phyloP scores from a whole-genome alignment of 2,797 vertebrate species.

The Myripristis jacobus region DNA sequence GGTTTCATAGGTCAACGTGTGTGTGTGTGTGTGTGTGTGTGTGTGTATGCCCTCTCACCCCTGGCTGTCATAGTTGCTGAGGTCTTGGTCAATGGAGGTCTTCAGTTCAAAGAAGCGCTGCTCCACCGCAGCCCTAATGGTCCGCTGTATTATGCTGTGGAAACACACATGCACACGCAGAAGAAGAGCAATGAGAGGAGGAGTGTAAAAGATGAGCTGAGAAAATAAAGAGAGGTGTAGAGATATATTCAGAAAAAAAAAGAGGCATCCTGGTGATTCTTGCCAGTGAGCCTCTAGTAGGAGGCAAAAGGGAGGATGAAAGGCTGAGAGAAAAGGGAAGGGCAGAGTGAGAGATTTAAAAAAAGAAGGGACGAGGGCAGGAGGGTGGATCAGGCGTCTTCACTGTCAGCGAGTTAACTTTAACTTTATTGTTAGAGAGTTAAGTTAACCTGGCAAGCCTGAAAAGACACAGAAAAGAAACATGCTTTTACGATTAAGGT shows the following conservation, averaged over 20 bases:
- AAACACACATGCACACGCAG: slow-evolving; percentile 24
- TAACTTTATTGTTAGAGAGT: too few species aligned
- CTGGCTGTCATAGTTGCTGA: slow-evolving; percentile 79
- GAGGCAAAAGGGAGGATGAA: slow-evolving; percentile 10
- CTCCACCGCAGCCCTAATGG: slow-evolving; percentile 92
- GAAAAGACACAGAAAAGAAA: too few species aligned
- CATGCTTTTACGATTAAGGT: too few species aligned
- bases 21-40: background rate
- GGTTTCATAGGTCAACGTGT: too few species aligned
- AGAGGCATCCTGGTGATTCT: slow-evolving; percentile 14
- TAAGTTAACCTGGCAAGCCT: too few species aligned
- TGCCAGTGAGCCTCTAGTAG: slow-evolving; percentile 9
- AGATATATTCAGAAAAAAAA: slow-evolving; percentile 35
- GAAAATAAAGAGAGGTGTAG: slow-evolving; percentile 27
- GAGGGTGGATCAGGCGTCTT: too few species aligned
- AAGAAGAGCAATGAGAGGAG: background rate
- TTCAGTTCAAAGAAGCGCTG: slow-evolving; percentile 94
- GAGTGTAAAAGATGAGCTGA: slow-evolving; percentile 1
- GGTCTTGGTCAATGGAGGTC: slow-evolving; percentile 90
- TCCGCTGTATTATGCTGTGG: slow-evolving; percentile 91
- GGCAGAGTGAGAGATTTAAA: background rate
- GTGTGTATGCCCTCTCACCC: slow-evolving; percentile 60
- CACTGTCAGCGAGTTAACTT: too few species aligned
- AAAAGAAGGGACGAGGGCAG: background rate
- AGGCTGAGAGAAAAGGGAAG: too few species aligned